These are phyloP conservation scores for Cygnus olor DNA, from an alignment of 2,797 vertebrate species.

Conservation along the genomic window DNA sequence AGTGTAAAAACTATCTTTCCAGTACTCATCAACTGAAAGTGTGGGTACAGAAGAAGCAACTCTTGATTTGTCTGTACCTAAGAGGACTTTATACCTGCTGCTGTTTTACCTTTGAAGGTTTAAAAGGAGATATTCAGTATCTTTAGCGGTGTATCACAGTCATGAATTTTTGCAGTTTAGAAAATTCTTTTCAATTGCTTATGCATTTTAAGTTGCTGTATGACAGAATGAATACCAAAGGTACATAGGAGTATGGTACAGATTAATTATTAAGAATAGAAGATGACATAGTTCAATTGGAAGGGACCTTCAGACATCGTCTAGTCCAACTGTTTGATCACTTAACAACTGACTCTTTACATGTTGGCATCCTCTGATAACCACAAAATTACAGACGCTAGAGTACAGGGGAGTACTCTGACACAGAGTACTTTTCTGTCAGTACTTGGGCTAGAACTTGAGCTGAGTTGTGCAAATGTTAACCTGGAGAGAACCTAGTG, in stretches of 20 bases:
- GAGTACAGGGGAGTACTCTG: not conserved
- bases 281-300: not conserved
- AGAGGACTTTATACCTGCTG: not conserved
- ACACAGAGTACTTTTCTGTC: not conserved
- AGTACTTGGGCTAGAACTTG: not conserved
- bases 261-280: not conserved
- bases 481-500: not conserved
- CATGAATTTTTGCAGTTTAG: not conserved
- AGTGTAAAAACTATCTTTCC: not conserved
- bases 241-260: not conserved
- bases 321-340: not conserved
- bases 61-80: not conserved
- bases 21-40: not conserved
- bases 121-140: not conserved
- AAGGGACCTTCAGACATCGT: not conserved
- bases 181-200: not conserved
- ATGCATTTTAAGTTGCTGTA: not conserved
- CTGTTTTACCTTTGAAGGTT: not conserved
- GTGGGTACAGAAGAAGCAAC: not conserved
- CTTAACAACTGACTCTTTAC: not conserved
- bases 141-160: not conserved
- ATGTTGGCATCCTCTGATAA: not conserved
- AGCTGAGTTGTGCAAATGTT: not conserved
- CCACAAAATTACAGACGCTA: not conserved
- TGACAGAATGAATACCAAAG: not conserved